Evolutionary conservation across 2,797 vertebrate species (phyloP).

Genomic region (Gallinago stenura): DNA sequence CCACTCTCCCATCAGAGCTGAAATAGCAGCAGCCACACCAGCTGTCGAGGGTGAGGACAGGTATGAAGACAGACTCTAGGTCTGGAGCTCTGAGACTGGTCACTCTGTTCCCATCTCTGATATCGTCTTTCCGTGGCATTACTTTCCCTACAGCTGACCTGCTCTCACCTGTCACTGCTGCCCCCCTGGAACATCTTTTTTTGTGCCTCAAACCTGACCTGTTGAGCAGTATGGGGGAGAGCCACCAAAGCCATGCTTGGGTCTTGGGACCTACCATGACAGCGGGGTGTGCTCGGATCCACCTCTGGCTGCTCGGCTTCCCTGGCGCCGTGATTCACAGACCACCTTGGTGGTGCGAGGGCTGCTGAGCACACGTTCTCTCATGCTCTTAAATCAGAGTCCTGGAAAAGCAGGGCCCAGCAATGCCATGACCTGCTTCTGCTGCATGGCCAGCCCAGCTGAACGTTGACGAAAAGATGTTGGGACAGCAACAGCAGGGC

Average conservation of each 20-base stretch:
- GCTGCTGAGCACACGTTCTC: rapidly evolving
- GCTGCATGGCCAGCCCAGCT: background rate
- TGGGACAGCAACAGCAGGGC: background rate
- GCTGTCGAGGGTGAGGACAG: rapidly evolving
- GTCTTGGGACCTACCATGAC: rapidly evolving
- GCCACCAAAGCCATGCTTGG: background rate
- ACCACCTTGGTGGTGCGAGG: rapidly evolving
- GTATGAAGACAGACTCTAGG: background rate
- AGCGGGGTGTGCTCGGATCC: rapidly evolving
- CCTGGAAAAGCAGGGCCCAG: background rate
- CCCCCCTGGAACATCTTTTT: rapidly evolving
- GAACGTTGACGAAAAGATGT: background rate
- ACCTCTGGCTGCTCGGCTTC: background rate
- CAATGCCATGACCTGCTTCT: background rate
- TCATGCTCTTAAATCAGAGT: background rate
- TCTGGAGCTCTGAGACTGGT: background rate
- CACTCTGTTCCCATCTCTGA: background rate
- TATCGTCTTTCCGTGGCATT: background rate
- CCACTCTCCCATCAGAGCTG: background rate
- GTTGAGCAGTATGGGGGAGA: background rate
- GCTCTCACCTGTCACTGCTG: background rate
- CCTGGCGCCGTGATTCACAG: rapidly evolving
- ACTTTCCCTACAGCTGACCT: background rate
- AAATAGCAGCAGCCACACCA: background rate
- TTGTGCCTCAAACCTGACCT: background rate